Base-by-base conservation (phyloP, 2,888 invertebrate species). In the Lymantria dispar region DNA sequence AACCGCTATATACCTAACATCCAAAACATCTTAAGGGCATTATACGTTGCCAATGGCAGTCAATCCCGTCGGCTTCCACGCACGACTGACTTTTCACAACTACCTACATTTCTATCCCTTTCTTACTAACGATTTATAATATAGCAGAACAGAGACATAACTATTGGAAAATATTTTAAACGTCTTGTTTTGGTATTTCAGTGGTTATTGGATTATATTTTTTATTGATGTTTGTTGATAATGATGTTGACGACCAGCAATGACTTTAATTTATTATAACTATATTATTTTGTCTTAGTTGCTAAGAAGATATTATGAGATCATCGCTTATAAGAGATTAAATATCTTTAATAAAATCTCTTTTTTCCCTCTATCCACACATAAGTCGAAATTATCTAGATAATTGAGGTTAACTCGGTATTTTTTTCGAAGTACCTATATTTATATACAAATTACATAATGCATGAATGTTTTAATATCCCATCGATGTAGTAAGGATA, bases 21-120 rank as follows among this genome's bases (percentile, higher is more conserved):
- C 52, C 55, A 56, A 54, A 56, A 47, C 52, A 62, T 62, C 48
- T 60, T 52, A 52, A 59, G 55, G 59, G 15, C 54, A 48, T 51
- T 55, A 44, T 48, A 40, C 54, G 56, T 51, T 58, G 68, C 64
- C 66, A 58, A 54, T 56, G 60, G 58, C 60, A 64, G 61, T 65
- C 71, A 56, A 54, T 61, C 54, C 56, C 64, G 68, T 72, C 68
- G 68, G 70, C 61, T 67, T 64, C 43, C 68, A 82, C 80, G 83
- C 83, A 82, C 81, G 82, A 73, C 65, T 66, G 72, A 62, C 41
- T 64, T 52, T 13, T 31, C 30, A 43, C 46, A 57, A 56, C 52
- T 54, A 55, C 47, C 53, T 48, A 11, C 49, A 11, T 41, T 39
- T 33, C 42, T 41, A 31, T 68, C 68, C 51, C 63, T 62, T 50